Conservation (phyloP, 2,797 vertebrate genomes). For the Gobionotothen gibberifrons region DNA sequence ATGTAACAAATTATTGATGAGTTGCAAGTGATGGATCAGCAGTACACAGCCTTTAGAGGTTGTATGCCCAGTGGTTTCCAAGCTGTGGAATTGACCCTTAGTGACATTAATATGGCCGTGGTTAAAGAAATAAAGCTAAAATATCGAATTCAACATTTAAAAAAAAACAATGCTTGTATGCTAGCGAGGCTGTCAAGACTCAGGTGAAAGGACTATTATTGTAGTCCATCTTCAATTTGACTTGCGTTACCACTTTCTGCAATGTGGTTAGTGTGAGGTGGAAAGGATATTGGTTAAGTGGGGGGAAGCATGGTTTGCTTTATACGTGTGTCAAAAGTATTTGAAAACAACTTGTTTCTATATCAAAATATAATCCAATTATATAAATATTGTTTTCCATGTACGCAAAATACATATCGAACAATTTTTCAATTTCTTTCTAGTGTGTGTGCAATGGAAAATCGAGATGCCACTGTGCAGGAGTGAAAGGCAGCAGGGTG, state of each 20-base stretch:
- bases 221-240: background rate
- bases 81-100: background rate
- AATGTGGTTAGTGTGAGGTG: background rate
- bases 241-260: background rate
- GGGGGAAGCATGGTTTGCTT: background rate
- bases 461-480: conserved; percentile 68
- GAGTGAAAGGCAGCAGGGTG: conserved; percentile 76
- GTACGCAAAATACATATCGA: background rate
- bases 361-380: background rate
- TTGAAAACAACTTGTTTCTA: background rate
- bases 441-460: conserved; percentile 69
- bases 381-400: background rate
- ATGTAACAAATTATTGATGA: conserved; percentile 3
- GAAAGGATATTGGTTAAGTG: background rate
- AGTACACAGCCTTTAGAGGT: background rate
- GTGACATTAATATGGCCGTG: background rate
- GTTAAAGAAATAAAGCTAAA: no score
- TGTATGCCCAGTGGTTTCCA: background rate
- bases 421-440: conserved; percentile 12
- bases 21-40: background rate
- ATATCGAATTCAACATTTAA: background rate
- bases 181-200: background rate
- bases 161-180: background rate
- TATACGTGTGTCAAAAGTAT: background rate
- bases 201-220: background rate